A percentile compares a stretch with the other conserved stretches of the same genome.
phyloP scores from a whole-genome alignment of 2,797 vertebrate species.

The Capromys pilorides region DNA sequence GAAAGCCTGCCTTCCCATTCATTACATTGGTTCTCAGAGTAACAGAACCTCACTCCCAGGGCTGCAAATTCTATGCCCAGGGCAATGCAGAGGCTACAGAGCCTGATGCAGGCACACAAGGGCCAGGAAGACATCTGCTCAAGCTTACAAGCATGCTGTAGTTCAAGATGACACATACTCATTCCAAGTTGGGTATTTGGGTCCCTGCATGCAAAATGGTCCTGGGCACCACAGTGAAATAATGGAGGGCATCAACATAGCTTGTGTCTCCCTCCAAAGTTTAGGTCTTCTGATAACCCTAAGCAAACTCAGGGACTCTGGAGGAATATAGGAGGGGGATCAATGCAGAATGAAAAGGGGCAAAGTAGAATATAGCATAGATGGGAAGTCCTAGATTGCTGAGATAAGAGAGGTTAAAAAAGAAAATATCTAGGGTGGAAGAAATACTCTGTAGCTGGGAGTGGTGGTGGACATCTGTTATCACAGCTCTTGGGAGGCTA shows the following conservation, averaged over 20 bases:
- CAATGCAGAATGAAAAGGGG: not conserved
- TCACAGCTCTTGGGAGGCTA: not conserved
- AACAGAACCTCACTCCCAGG: not conserved
- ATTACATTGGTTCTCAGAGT: not conserved
- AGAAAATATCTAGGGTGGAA: not conserved
- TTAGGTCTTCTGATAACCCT: not conserved
- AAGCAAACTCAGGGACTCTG: not conserved
- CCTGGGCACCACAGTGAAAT: not conserved
- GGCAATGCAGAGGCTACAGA: not conserved
- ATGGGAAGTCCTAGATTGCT: not conserved
- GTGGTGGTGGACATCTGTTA: not conserved
- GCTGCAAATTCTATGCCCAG: too few relatives aligned
- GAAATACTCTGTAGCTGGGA: not conserved
- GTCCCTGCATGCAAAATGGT: not conserved
- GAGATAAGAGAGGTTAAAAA: not conserved
- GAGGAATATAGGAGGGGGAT: not conserved
- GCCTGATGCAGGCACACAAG: not conserved
- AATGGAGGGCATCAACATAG: not conserved
- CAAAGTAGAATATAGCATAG: not conserved
- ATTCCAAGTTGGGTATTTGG: not conserved
- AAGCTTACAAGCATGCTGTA: not conserved
- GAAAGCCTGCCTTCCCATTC: not conserved
- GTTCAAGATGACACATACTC: not conserved
- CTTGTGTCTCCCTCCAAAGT: not conserved
- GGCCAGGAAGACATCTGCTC: not conserved